Evolutionary conservation across 1,140 invertebrate species (phyloP).

Genomic region (Amphibalanus amphitrite): DNA sequence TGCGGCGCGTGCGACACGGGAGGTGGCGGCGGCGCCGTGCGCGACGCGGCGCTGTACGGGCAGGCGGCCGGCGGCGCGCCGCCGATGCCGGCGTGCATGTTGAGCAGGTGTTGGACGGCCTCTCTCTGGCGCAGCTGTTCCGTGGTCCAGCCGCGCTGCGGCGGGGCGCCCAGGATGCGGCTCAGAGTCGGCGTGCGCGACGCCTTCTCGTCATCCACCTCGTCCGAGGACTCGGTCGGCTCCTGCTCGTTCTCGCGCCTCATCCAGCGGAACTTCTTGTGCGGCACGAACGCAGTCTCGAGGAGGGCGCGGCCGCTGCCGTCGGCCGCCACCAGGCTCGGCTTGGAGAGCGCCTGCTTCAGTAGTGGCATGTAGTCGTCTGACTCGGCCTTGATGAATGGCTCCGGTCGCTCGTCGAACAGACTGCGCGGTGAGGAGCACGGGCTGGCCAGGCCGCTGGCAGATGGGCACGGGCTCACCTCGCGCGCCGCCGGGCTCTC

Average conservation of each 20-base stretch:
- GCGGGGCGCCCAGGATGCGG: background rate
- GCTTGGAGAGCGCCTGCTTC: constrained; percentile 50
- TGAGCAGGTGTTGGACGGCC: constrained; percentile 25
- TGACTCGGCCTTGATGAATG: constrained; percentile 23
- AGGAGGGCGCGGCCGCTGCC: constrained; percentile 47
- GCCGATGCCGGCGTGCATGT: constrained; percentile 26
- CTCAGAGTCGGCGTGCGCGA: constrained; percentile 3
- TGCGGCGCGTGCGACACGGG: constrained; percentile 6
- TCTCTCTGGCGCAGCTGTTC: background rate
- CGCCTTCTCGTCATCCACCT: background rate
- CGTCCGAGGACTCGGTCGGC: constrained; percentile 17
- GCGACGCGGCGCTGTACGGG: constrained; percentile 10
- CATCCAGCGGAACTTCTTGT: constrained; percentile 67
- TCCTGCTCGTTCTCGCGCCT: constrained; percentile 19
- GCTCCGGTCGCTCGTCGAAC: constrained; percentile 47
- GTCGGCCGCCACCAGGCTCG: constrained; percentile 43
- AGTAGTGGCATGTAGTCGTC: constrained; percentile 68
- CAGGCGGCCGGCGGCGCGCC: constrained; percentile 6
- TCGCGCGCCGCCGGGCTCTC: background rate
- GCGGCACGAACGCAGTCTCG: constrained; percentile 85
- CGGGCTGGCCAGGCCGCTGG: constrained; percentile 16
- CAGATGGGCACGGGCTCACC: background rate
- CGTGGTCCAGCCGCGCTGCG: background rate
- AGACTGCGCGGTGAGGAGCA: constrained; percentile 41
- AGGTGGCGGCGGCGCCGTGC: constrained; percentile 16